Base-by-base conservation (phyloP, 2,888 invertebrate species). In the Pogonocherus hispidulus region DNA sequence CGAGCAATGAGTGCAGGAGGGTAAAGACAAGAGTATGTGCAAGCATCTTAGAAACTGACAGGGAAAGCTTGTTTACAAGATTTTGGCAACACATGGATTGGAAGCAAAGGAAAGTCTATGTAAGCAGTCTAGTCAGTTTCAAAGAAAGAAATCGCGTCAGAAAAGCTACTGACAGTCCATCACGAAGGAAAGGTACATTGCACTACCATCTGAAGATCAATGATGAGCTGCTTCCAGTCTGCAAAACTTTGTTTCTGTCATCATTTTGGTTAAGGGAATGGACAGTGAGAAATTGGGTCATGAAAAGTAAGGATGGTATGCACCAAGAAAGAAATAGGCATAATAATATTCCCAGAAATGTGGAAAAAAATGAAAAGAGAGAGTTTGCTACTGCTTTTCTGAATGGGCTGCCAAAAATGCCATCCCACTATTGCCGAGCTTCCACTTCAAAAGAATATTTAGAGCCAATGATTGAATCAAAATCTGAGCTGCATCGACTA, bases 331-430 rank as follows among this genome's bases (percentile, higher is more conserved):
- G 27, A 19, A 37, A 41, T 44, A 63, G 27, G 18, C 11, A 56
- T 55, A 37, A 49, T 18, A 22, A 23, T 3, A 49, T 19, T 49
- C 19, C 49, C 2, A 64, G 20, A n/a, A 65, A 67, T 37, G 60
- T 67, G 49, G 46, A 65, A 44, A 62, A 70, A 60, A 64, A 69
- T 14, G 55, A 70, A 66, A 67, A 44, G n/a, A 46, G 27, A 27
- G 27, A 27, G 27, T 27, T 27, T 27, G 27, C 27, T 27, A 27
- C 27, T 27, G 1, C 27, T 27, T 27, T 27, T 27, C 27, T 27
- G 27, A 27, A 27, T 27, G 8, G 27, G 27, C 27, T 27, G 27
- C 27, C 27, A 27, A 27, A 27, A 27, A 27, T 27, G 1, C 27
- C 27, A 27, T 27, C 27, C 27, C 27, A 27, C 27, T 27, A 27